A percentile compares a stretch with the other conserved stretches of the same genome.
phyloP scores from a whole-genome alignment of 2,888 invertebrate genomes.

The Pyrgus malvae region DNA sequence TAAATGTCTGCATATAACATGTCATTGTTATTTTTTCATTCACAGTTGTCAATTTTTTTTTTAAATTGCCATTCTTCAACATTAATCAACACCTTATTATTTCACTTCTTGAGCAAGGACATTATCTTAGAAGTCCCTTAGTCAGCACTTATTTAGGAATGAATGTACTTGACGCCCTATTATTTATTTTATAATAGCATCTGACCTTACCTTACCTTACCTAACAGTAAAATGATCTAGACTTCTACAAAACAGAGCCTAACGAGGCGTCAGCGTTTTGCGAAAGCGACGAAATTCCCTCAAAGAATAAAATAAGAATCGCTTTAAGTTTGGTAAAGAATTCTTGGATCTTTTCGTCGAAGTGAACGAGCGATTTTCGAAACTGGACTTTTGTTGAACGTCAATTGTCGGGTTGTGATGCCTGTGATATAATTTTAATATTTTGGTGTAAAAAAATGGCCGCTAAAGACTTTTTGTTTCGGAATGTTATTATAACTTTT shows the following conservation, averaged over 20 bases:
- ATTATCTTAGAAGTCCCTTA: too few species aligned
- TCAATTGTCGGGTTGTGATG: constrained; percentile 1
- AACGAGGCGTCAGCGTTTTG: constrained; percentile 23
- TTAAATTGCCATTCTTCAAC: too few species aligned
- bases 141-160: too few species aligned
- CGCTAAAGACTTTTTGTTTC: neutral
- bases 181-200: too few species aligned
- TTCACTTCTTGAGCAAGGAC: too few species aligned
- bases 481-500: too few species aligned
- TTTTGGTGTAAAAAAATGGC: neutral
- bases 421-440: neutral
- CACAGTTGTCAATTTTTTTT: too few species aligned
- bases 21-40: too few species aligned
- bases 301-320: constrained; percentile 26
- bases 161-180: too few species aligned
- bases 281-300: constrained; percentile 14
- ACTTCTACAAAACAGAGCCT: constrained; percentile 18
- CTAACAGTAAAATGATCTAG: constrained; percentile 5
- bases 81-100: too few species aligned
- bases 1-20: too few species aligned
- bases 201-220: neutral
- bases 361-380: constrained; percentile 8
- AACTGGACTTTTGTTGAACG: neutral
- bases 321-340: constrained; percentile 19
- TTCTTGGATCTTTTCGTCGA: constrained; percentile 12